Conservation (phyloP, 2,797 vertebrate species). For the Tadarida brasiliensis region DNA sequence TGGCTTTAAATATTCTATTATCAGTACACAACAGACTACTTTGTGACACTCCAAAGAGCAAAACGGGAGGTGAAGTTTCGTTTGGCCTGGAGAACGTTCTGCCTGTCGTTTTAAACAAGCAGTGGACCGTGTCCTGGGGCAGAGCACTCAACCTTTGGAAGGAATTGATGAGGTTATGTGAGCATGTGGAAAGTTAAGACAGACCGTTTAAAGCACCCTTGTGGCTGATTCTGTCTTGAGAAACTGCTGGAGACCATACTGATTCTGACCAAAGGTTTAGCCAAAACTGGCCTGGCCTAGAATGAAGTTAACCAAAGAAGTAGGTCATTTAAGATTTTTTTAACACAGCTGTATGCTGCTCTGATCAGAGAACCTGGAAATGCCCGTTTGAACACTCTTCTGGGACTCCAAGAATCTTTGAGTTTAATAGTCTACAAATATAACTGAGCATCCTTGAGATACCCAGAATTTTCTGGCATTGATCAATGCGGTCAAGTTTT, state of each 20-base stretch:
- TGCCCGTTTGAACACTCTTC: not conserved
- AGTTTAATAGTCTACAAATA: conserved; percentile 28
- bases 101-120: conserved; percentile 30
- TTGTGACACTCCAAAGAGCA: not conserved
- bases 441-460: conserved; percentile 17
- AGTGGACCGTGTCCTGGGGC: not conserved
- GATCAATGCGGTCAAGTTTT: not conserved
- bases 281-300: not conserved
- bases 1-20: conserved; percentile 58
- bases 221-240: not conserved
- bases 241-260: not conserved
- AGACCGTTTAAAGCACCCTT: not conserved
- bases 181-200: conserved; percentile 26
- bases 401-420: not conserved
- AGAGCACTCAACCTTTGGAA: conserved; percentile 29
- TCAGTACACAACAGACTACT: not conserved
- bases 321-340: not conserved
- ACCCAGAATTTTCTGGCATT: conserved; percentile 5
- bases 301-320: not conserved
- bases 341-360: not conserved
- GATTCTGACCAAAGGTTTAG: conserved; percentile 12
- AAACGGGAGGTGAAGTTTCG: conserved; percentile 14
- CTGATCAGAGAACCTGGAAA: conserved; percentile 31
- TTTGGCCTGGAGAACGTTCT: conserved; percentile 27
- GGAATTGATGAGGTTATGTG: not conserved